A percentile compares a stretch with the other conserved stretches of the same genome.
Evolutionary conservation across 2,888 invertebrate genomes (phyloP).

Genomic region (Polyommatus iphigenia): DNA sequence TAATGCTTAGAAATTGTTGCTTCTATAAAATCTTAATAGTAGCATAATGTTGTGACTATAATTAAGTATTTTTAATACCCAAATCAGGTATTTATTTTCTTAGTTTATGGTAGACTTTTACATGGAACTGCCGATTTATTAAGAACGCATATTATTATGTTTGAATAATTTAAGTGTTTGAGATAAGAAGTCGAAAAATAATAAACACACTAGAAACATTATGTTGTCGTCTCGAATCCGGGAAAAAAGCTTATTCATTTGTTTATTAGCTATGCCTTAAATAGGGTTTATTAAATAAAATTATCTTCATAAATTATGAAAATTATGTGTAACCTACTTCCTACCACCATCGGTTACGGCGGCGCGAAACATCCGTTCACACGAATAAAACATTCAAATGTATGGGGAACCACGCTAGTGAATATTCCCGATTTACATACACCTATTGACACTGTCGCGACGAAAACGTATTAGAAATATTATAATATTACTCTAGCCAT

Average conservation of each 20-base stretch:
- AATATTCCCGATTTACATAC: conserved; percentile 34
- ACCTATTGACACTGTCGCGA: conserved; percentile 26
- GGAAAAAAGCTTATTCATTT: not conserved
- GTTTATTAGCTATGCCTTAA: not conserved
- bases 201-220: not conserved
- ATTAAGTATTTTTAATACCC: too few species aligned
- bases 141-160: not conserved
- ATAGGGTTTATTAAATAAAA: too few species aligned
- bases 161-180: not conserved
- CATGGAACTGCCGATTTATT: too few species aligned
- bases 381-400: conserved; percentile 44
- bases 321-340: not conserved
- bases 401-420: conserved; percentile 36
- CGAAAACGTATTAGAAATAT: conserved; percentile 8
- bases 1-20: too few species aligned
- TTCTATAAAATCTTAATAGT: too few species aligned
- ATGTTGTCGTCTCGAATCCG: not conserved
- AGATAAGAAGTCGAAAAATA: not conserved
- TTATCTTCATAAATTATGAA: too few species aligned
- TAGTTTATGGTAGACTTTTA: too few species aligned
- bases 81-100: too few species aligned
- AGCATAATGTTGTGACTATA: too few species aligned
- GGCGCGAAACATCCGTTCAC: conserved; percentile 35
- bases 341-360: conserved; percentile 34
- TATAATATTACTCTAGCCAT: not conserved